Evolutionary conservation across 1,140 invertebrate species (phyloP).

Genomic region (Zaprionus camerounensis): DNA sequence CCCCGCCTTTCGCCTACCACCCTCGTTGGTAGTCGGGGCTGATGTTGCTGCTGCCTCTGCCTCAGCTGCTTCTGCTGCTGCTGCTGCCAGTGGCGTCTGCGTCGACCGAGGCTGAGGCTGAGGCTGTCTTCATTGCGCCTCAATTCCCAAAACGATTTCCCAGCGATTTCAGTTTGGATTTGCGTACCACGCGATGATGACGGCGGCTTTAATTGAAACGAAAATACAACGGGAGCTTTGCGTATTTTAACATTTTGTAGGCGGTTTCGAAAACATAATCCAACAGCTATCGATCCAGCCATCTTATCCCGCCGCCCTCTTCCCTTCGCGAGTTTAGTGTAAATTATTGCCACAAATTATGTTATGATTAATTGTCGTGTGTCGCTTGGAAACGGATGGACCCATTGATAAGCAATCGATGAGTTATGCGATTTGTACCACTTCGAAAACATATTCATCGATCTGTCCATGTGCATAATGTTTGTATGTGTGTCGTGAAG

Average conservation of each 20-base stretch:
- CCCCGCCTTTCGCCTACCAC: conserved; percentile 39
- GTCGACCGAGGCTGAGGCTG: conserved; percentile 32
- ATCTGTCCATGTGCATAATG: neutral
- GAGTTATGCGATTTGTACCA: conserved; percentile 23
- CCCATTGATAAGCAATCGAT: conserved; percentile 27
- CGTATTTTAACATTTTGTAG: conserved; percentile 32
- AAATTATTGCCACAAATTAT: conserved; percentile 10
- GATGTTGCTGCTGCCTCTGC: conserved; percentile 22
- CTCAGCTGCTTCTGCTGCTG: neutral
- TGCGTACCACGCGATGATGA: conserved; percentile 79
- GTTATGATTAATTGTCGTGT: conserved; percentile 30
- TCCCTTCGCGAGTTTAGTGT: conserved; percentile 9
- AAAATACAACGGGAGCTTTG: conserved; percentile 42
- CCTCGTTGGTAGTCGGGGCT: conserved; percentile 41
- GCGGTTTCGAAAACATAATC: conserved; percentile 21
- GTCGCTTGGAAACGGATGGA: conserved; percentile 11
- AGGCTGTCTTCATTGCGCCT: conserved; percentile 76
- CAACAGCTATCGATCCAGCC: conserved; percentile 17
- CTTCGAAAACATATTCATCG: neutral
- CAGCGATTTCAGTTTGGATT: conserved; percentile 83
- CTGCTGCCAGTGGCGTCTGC: conserved; percentile 7
- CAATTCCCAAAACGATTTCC: conserved; percentile 79
- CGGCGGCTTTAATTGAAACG: conserved; percentile 74
- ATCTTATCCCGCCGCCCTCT: neutral
- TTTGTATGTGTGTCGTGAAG: neutral